Evolutionary conservation across 2,797 vertebrate genomes (phyloP).

Genomic region (Chaetodon trifasciatus): DNA sequence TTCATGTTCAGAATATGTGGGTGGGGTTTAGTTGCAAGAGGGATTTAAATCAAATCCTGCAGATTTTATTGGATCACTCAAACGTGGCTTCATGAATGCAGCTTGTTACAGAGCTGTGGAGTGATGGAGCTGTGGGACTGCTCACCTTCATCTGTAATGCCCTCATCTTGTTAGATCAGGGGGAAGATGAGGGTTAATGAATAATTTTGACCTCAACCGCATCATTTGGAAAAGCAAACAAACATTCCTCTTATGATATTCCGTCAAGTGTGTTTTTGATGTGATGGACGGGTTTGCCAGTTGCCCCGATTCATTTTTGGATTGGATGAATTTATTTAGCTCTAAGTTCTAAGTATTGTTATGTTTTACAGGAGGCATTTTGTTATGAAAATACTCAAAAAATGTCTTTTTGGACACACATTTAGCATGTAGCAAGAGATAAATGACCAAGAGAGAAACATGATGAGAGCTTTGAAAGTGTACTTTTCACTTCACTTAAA

Average conservation of each 20-base stretch:
- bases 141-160: not conserved
- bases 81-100: not conserved
- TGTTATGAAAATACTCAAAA: not conserved
- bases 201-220: not conserved
- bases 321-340: not conserved
- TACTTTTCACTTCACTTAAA: too few relatives aligned
- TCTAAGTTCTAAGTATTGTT: not conserved
- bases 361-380: not conserved
- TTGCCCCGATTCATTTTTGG: not conserved
- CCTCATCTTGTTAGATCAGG: not conserved
- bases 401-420: not conserved
- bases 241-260: not conserved
- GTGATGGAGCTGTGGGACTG: not conserved
- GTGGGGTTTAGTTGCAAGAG: not conserved
- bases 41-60: conserved; percentile 1
- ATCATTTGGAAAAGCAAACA: not conserved
- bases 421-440: not conserved
- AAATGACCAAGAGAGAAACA: not conserved
- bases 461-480: too few relatives aligned
- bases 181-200: not conserved
- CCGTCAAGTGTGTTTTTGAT: not conserved
- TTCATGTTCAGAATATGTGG: not conserved
- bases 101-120: not conserved
- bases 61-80: not conserved
- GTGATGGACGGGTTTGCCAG: not conserved